Conservation (phyloP, 2,888 invertebrate species). For the Mythimna ferrago region DNA sequence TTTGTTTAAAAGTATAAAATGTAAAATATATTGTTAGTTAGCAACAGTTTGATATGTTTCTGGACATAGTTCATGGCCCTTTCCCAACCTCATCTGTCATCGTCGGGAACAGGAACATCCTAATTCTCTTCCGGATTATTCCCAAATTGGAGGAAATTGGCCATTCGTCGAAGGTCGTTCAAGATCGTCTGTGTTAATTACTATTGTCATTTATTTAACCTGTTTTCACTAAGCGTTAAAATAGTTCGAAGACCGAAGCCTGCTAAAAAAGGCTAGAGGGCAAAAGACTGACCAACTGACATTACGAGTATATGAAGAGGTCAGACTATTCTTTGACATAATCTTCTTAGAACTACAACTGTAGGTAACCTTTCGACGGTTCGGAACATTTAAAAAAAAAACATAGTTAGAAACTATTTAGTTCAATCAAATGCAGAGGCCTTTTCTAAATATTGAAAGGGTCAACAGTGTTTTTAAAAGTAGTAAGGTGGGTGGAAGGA, state of each 20-base stretch:
- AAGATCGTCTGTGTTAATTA: slow-evolving; percentile 25
- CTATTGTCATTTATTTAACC: slow-evolving; percentile 32
- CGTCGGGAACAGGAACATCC: neutral
- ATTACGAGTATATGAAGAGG: neutral
- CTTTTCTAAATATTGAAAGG: no score
- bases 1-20: no score
- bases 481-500: no score
- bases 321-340: neutral
- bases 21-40: neutral
- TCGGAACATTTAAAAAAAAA: no score
- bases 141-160: slow-evolving; percentile 7
- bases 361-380: no score
- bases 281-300: neutral
- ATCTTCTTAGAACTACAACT: neutral
- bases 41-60: neutral
- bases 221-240: neutral
- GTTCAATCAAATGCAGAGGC: no score
- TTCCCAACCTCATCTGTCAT: neutral
- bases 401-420: no score
- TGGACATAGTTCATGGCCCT: neutral
- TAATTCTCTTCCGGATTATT: neutral
- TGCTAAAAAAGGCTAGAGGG: slow-evolving; percentile 8
- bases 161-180: slow-evolving; percentile 8
- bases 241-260: slow-evolving; percentile 27
- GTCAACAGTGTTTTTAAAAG: no score